Percentiles rank a stretch among this genome's conserved stretches.
phyloP scores from a whole-genome alignment of 2,797 vertebrate genomes.

The Garrulus glandarius region DNA sequence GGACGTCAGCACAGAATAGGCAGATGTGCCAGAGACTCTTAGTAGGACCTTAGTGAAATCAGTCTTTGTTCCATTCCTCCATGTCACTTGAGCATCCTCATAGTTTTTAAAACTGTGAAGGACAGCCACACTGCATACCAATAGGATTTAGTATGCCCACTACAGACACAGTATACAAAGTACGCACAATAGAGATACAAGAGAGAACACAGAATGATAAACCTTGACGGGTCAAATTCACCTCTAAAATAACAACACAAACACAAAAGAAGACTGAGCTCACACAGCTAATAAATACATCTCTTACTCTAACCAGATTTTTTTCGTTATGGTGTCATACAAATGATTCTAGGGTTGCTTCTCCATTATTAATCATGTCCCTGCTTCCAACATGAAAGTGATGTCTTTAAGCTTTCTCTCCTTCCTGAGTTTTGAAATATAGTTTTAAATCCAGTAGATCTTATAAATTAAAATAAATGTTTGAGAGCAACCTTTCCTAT shows the following conservation, averaged over 20 bases:
- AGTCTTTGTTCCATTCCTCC: not conserved
- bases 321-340: not conserved
- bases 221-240: not conserved
- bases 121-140: not conserved
- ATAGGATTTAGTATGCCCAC: not conserved
- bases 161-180: not conserved
- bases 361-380: not conserved
- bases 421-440: not conserved
- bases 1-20: rapidly evolving
- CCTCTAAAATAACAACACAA: not conserved
- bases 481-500: not conserved
- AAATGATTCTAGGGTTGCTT: not conserved
- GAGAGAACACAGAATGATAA: not conserved
- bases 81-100: not conserved
- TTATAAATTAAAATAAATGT: not conserved
- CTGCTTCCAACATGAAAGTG: not conserved
- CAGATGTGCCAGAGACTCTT: rapidly evolving
- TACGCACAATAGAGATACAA: not conserved
- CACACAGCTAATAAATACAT: not conserved
- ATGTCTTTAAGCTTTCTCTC: not conserved
- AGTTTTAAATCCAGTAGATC: not conserved
- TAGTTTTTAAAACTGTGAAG: not conserved
- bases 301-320: not conserved
- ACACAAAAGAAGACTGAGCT: not conserved
- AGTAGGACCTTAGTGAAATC: not conserved